Percentiles rank a stretch among this genome's conserved stretches.
phyloP scores from a whole-genome alignment of 2,113 vertebrate genomes.

The Dinomys branickii region DNA sequence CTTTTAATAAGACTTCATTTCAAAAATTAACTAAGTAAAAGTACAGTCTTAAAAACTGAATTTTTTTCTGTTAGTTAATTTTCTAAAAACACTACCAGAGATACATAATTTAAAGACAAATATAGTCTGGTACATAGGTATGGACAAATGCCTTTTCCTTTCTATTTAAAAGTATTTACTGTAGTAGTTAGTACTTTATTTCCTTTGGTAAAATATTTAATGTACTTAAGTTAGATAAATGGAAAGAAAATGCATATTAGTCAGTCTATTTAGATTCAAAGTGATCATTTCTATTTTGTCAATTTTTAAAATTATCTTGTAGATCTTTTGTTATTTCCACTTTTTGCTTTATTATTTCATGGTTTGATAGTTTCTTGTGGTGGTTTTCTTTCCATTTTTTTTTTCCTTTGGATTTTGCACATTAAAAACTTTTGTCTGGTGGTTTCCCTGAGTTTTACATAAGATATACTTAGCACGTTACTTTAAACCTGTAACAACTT shows the following conservation, averaged over 20 bases:
- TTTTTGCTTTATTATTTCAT: not conserved
- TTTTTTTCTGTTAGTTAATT: not conserved
- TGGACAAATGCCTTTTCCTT: not conserved
- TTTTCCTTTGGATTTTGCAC: not conserved
- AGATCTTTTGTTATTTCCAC: not conserved
- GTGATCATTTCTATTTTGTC: not conserved
- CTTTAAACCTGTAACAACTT: not conserved
- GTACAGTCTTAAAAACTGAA: not conserved
- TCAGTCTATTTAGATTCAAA: not conserved
- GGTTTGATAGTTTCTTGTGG: not conserved
- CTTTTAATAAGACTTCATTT: constrained; percentile 3
- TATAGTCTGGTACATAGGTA: not conserved
- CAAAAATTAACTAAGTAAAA: not conserved
- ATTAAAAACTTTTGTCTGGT: not conserved
- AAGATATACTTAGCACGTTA: not conserved
- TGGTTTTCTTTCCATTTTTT: not conserved
- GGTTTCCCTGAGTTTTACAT: not conserved
- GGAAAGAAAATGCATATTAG: not conserved
- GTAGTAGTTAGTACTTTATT: not conserved
- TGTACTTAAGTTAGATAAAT: not conserved
- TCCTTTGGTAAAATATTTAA: not conserved
- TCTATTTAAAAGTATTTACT: constrained; percentile 25
- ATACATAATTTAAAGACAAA: constrained; percentile 6
- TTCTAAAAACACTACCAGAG: not conserved
- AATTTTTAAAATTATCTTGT: not conserved